Evolutionary conservation across 2,888 invertebrate genomes (phyloP).

Genomic region (Drosophila aldrichi): DNA sequence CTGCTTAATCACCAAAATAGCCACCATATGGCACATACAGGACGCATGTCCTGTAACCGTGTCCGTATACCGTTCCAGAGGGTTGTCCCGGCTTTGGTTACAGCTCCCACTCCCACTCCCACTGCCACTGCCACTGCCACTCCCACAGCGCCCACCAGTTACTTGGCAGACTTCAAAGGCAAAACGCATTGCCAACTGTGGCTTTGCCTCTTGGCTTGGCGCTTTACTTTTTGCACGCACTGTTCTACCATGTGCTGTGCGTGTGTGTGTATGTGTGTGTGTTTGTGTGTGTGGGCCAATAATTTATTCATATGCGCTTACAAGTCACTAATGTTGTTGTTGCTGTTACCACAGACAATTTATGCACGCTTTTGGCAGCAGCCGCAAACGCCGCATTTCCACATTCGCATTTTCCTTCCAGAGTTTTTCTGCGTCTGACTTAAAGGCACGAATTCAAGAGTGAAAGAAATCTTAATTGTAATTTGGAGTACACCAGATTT

Average conservation of each 20-base stretch:
- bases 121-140: not conserved
- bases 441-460: conserved; percentile 46
- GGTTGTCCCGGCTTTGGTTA: conserved; percentile 39
- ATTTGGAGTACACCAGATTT: not conserved
- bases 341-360: conserved; percentile 84
- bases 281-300: conserved; percentile 60
- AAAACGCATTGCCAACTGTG: conserved; percentile 62
- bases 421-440: conserved; percentile 40
- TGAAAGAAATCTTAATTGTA: not conserved
- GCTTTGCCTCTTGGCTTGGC: conserved; percentile 43
- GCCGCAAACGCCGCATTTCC: conserved; percentile 40
- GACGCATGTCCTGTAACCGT: conserved; percentile 28
- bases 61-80: conserved; percentile 33
- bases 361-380: conserved; percentile 79
- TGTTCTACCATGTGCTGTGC: conserved; percentile 40
- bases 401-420: conserved; percentile 48
- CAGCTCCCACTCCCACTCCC: conserved; percentile 2
- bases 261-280: not conserved
- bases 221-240: conserved; percentile 75
- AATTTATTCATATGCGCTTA: conserved; percentile 86
- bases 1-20: conserved; percentile 82
- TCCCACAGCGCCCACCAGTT: conserved; percentile 14
- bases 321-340: conserved; percentile 82
- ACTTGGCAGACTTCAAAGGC: conserved; percentile 64
- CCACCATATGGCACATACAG: conserved; percentile 78